Base-by-base conservation (phyloP, 2,888 invertebrate species). In the Acrobasis suavella region DNA sequence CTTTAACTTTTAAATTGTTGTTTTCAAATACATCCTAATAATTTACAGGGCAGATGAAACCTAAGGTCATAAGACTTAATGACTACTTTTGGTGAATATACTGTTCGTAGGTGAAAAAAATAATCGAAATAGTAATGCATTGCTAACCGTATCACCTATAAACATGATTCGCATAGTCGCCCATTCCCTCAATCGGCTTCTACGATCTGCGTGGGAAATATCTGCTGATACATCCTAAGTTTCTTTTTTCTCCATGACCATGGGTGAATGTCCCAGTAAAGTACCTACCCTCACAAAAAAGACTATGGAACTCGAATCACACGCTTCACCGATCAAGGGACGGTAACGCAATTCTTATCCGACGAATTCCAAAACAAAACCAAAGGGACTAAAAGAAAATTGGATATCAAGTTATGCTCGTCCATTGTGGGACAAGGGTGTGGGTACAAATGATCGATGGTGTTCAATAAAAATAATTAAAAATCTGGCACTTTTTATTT, bases 371-470 rank as follows among this genome's bases (percentile, higher is more conserved):
- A 52, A 37, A 22, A 52, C 52, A 52, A 32, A 52, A 52, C 52
- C 52, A 32, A 7, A n/a, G 52, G 52, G 52, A 52, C 17, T 17
- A 22, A 52, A 52, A 52, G 32, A 52, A 52, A 52, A 52, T 52
- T 52, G 52, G 52, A 52, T 52, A 52, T 52, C 52, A 52, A 52
- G 52, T 52, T 52, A 52, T 52, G 32, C n/a, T 32, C 32, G 52
- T 52, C 52, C 52, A 22, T 52, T 52, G 10, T 50, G 32, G n/a
- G 14, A 12, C 52, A 14, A 12, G 32, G 52, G 22, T 52, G n/a
- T 52, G n/a, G n/a, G n/a, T n/a, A 32, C 12, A 52, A 32, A 52
- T 5, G 7, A 52, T 32, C 14, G 32, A 52, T 52, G 9, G 32
- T 17, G 17, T 12, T 0, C 0, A 46, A 1, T 0, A 46, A n/a